Base-by-base conservation (phyloP, 2,888 invertebrate species). In the Serripes groenlandicus region DNA sequence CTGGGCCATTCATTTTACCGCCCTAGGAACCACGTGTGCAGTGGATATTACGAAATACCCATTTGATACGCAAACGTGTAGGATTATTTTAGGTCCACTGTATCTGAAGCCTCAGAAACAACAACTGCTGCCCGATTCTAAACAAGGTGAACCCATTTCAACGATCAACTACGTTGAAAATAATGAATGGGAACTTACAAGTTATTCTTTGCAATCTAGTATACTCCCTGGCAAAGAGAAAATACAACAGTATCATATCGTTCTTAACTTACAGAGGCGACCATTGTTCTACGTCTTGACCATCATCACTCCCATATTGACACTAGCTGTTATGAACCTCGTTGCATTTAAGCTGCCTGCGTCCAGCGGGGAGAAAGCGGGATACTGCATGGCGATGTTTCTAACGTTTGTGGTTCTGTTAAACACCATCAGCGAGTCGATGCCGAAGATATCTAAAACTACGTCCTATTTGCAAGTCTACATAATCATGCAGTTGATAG, bases 261-360 rank as follows among this genome's bases (percentile, higher is more conserved):
- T 18, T 5, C 28, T 80, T 30, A 23, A 28, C 1, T 23, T 80
- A 5, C 21, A 64, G 62, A 52, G 80, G 37, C 56, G 68, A 30
- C 56, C 80, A 9, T 32, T 75, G n/a, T 75, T 71, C 32, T 80
- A 80, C 54, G n/a, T 80, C 4, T n/a, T 80, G 35, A 75, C 75
- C 21, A 56, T 71, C 18, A 62, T 80, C 11, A 23, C 62, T 0
- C 80, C 80, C 3, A 62, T 80, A 2, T 23, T 71, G 30, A 26
- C 75, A 28, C 58, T 80, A 2, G 64, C 80, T 0, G 32, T 80
- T 28, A 64, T 75, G 80, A 80, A 75, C 32, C 30, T 80, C 15
- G 21, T 79, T 23, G 68, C 60, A 11, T 79, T 79, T 52, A 79
- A 79, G 54, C 60, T 79, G 26, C 71, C 75, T 21, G 49, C 37